These are phyloP conservation scores for Cerastis leucographa DNA, from an alignment of 2,888 invertebrate species.

Conservation along the genomic window DNA sequence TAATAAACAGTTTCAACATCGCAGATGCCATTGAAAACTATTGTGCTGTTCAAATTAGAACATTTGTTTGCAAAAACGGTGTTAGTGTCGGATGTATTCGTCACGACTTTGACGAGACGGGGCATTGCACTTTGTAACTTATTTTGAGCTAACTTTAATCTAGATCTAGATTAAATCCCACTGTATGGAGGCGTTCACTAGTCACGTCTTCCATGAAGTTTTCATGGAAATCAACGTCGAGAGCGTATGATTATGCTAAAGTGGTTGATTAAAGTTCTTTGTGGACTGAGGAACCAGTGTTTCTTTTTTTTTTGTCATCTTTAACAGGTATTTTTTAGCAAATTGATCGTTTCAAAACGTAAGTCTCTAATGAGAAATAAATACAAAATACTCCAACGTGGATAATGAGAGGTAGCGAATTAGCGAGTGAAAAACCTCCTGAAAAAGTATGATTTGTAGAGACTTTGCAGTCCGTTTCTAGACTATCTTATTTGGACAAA, in stretches of 20 bases:
- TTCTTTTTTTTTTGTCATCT: neutral
- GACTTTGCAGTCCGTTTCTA: neutral
- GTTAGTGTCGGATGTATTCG: constrained; percentile 35
- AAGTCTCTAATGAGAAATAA: neutral
- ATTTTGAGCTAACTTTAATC: constrained; percentile 23
- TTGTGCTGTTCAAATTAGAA: constrained; percentile 62
- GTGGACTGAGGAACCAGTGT: neutral
- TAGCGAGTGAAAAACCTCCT: neutral
- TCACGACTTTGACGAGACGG: constrained; percentile 50
- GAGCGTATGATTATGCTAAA: neutral
- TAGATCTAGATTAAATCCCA: constrained; percentile 30
- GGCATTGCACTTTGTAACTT: constrained; percentile 53
- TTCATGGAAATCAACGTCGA: neutral
- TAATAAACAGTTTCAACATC: constrained; percentile 55
- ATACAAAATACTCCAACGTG: neutral
- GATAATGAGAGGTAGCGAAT: neutral
- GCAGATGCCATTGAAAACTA: constrained; percentile 55
- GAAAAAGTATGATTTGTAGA: neutral
- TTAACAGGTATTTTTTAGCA: neutral
- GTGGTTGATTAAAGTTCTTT: neutral
- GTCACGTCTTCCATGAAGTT: constrained; percentile 23
- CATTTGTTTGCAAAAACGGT: constrained; percentile 56
- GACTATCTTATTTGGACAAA: neutral
- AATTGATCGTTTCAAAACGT: neutral
- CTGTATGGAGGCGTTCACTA: neutral